Evolutionary conservation across 2,797 vertebrate genomes (phyloP).

Genomic region (Gymnothorax reevesii): DNA sequence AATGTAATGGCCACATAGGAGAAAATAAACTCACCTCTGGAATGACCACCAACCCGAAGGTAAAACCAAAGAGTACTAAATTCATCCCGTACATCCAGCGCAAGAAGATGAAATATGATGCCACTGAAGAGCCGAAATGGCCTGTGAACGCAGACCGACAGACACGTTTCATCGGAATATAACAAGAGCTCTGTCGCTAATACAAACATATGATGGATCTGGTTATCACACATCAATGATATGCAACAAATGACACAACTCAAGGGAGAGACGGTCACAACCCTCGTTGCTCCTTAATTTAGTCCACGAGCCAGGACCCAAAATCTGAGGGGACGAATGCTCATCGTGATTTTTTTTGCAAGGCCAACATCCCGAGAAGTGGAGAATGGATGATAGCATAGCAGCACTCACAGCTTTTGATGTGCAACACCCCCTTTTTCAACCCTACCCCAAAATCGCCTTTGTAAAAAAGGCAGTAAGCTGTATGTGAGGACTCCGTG

Average conservation of each 20-base stretch:
- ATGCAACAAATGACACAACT: background rate
- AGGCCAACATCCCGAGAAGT: too few relatives aligned
- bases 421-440: too few relatives aligned
- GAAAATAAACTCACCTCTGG: constrained; percentile 81
- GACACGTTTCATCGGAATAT: background rate
- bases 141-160: constrained; percentile 64
- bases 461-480: too few relatives aligned
- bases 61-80: constrained; percentile 93
- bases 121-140: constrained; percentile 97
- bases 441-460: too few relatives aligned
- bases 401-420: too few relatives aligned
- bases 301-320: too few relatives aligned
- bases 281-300: background rate
- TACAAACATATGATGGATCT: background rate
- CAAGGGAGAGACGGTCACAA: background rate
- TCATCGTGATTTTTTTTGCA: too few relatives aligned
- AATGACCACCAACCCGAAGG: constrained; percentile 95
- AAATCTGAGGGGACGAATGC: too few relatives aligned
- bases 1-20: background rate
- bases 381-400: too few relatives aligned
- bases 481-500: too few relatives aligned
- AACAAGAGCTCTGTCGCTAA: background rate
- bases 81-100: constrained; percentile 99
- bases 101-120: constrained; percentile 97
- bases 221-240: background rate